phyloP scores from a whole-genome alignment of 2,113 vertebrate species.

The Heptranchias perlo region DNA sequence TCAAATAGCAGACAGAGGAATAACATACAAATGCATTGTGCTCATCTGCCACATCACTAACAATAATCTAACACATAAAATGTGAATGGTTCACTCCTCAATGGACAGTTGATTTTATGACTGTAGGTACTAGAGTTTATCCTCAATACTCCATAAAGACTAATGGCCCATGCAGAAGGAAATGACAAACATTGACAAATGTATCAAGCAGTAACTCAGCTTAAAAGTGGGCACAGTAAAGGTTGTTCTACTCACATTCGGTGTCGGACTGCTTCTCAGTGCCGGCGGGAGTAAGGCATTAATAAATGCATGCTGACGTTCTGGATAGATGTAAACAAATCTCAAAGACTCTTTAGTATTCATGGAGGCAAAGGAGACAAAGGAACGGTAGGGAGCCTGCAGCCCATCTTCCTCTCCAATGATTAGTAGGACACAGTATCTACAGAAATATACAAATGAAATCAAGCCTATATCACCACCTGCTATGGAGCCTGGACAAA shows the following conservation, averaged over 20 bases:
- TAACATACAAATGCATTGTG: neutral
- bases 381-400: slow-evolving; percentile 64
- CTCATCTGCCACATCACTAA: neutral
- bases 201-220: neutral
- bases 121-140: neutral
- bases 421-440: slow-evolving; percentile 82
- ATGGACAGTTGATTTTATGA: neutral
- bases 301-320: slow-evolving; percentile 74
- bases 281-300: slow-evolving; percentile 54
- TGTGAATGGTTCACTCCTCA: neutral
- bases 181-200: neutral
- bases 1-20: neutral
- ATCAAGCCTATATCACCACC: neutral
- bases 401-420: slow-evolving; percentile 66
- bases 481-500: neutral
- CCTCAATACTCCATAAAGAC: neutral
- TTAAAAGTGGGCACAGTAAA: neutral
- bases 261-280: neutral
- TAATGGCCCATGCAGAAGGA: neutral
- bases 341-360: slow-evolving; percentile 78
- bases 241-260: slow-evolving; percentile 23
- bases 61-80: neutral
- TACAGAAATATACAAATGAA: slow-evolving; percentile 44
- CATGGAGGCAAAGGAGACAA: slow-evolving; percentile 76
- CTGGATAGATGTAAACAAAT: slow-evolving; percentile 75